These are phyloP conservation scores for Ceyx cyanopectus DNA, from an alignment of 2,113 vertebrate genomes.

Conservation along the genomic window DNA sequence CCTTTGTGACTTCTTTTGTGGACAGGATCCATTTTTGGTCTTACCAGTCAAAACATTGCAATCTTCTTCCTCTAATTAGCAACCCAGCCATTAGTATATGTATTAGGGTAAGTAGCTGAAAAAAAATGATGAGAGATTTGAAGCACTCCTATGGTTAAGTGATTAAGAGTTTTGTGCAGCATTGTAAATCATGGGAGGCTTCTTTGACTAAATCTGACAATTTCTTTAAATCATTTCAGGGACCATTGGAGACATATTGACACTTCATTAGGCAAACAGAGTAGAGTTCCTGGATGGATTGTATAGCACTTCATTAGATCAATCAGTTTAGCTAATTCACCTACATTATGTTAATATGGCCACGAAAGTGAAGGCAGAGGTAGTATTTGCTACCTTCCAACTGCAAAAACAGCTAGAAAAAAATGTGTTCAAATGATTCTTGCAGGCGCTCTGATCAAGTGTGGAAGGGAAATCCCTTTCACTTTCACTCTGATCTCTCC, in stretches of 20 bases:
- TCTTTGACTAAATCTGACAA: conserved; percentile 7
- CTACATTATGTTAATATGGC: not conserved
- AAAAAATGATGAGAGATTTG: not conserved
- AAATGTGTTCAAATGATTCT: not conserved
- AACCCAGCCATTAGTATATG: not conserved
- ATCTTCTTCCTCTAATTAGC: not conserved
- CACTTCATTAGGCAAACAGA: conserved; percentile 15
- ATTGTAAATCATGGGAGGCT: not conserved
- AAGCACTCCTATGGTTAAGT: not conserved
- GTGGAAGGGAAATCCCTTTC: accelerated
- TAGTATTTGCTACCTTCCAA: not conserved
- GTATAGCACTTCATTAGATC: not conserved
- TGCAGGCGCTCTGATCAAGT: not conserved
- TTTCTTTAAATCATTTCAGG: conserved; percentile 6
- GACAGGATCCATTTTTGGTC: not conserved
- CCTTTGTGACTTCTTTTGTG: not conserved
- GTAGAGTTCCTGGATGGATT: not conserved
- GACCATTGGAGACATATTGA: not conserved
- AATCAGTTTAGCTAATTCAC: not conserved
- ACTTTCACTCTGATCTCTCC: not conserved
- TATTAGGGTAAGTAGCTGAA: not conserved
- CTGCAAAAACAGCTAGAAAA: not conserved
- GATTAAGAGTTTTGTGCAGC: not conserved
- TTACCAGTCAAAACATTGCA: not conserved
- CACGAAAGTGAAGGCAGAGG: not conserved